Percentiles rank a stretch among this genome's conserved stretches.
Conservation (phyloP, 1,140 invertebrate species). For the Gonatopus flavifemur region DNA sequence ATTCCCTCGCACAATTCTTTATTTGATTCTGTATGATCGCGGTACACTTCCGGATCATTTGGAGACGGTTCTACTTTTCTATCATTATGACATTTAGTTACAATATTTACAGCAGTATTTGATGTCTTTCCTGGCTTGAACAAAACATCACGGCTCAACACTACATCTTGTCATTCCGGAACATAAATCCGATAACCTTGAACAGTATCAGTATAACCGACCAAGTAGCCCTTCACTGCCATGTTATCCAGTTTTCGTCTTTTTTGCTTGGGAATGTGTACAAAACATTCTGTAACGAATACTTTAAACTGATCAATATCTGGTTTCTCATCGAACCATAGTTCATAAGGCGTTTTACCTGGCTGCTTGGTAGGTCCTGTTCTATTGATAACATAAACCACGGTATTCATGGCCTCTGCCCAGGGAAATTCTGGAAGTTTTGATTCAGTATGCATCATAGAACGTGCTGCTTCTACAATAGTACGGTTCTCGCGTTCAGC, state of each 20-base stretch:
- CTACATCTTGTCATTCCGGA: background rate
- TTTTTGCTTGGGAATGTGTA: slow-evolving; percentile 15
- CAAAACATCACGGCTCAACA: background rate
- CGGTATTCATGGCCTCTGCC: slow-evolving; percentile 1
- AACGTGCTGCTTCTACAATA: background rate
- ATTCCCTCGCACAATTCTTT: no score
- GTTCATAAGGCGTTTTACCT: background rate
- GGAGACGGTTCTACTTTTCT: no score
- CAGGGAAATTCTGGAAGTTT: background rate
- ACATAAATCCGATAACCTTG: slow-evolving; percentile 14
- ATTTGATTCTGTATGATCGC: no score
- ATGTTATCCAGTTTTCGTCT: slow-evolving; percentile 14
- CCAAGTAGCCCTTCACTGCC: background rate
- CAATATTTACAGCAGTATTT: no score
- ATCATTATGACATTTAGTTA: no score
- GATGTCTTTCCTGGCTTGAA: background rate
- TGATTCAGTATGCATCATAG: background rate
- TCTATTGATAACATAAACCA: background rate
- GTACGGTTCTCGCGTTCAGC: background rate
- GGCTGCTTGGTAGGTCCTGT: background rate
- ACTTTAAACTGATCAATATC: background rate
- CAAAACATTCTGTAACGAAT: slow-evolving; percentile 6
- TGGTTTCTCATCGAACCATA: background rate
- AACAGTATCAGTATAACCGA: slow-evolving; percentile 16
- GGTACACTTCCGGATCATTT: no score